Conservation (phyloP, 2,113 vertebrate species). For the Ramphastos sulfuratus region DNA sequence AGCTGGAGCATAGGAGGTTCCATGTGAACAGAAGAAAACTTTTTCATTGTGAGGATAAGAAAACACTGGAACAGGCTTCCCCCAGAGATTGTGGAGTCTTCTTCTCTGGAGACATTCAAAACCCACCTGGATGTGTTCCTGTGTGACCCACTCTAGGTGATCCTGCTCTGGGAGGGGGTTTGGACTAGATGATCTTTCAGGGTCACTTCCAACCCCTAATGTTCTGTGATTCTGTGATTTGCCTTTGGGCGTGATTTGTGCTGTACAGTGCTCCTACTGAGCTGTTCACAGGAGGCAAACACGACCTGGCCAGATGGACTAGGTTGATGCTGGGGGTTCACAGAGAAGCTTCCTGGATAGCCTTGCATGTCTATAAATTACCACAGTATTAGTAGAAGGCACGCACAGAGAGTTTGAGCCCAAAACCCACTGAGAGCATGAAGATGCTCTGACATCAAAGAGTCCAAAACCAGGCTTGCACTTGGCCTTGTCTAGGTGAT, state of each 20-base stretch:
- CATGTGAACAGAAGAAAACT: no score
- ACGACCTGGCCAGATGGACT: background rate
- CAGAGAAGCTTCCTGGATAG: background rate
- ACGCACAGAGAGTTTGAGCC: background rate
- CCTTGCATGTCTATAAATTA: background rate
- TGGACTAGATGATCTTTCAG: no score
- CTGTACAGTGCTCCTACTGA: background rate
- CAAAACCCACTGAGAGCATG: background rate
- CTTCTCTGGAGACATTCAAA: no score
- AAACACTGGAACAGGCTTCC: no score
- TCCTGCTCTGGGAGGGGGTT: no score
- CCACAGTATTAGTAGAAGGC: background rate
- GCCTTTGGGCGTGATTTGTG: background rate
- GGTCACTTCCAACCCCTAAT: no score
- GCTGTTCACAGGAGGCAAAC: background rate
- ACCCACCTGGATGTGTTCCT: no score
- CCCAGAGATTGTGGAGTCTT: no score
- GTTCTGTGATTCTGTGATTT: no score
- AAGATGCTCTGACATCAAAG: background rate
- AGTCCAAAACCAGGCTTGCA: background rate
- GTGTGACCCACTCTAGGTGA: no score
- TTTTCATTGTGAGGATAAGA: no score
- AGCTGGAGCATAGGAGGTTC: no score
- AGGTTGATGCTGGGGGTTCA: background rate
- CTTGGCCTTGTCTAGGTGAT: background rate